Evolutionary conservation across 2,113 vertebrate species (phyloP), one percentile per base, ranked within the genome.

Genomic region (Lates calcarifer): DNA sequence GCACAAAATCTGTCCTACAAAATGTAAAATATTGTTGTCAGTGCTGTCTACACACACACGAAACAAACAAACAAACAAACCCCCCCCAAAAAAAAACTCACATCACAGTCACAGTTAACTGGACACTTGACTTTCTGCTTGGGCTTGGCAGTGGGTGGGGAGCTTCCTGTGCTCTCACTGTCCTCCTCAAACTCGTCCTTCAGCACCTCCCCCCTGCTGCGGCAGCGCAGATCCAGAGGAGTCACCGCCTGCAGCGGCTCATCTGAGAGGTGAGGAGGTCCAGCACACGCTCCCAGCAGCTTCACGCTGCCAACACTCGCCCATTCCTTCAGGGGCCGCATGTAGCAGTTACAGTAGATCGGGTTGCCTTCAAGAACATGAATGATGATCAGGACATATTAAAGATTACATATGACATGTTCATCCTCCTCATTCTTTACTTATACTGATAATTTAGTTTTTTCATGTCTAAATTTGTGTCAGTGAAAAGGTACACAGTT

Each of bases 341-440:
- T 91, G 75, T 89, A 94, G 87, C 98, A 99, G 91, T 95, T 96
- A 78, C 97, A 99, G 83, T 96, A 94, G 78, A 98, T 84, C 0
- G 96, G 96, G 90, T 99, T 99, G 13, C 97, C 97, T 2, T 85
- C 79, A 84, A 97, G 56, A 77, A 56, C 51, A 76, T 29, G 0
- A 17, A 20, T 43, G 29, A 71, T 47, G 6, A 49, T 69, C 3
- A 55, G 4, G 3, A 58, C 15, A 3, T 22, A 28, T 45, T 22
- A 5, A 26, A 67, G 10, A 63, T 14, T 1, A 76, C 28, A 35
- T 6, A 12, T 17, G 9, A 3, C 24, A 20, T 53, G 2, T 47
- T 17, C 41, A 55, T 45, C 33, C 4, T 75, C 33, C 51, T 39
- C 11, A 1, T n/a, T 14, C n/a, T 53, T n/a, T 12, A 53, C 5